phyloP scores from a whole-genome alignment of 2,113 vertebrate species.

The human region GRCh38 chr3:177853501-177854000 shows the following conservation, averaged over 20 bases:
- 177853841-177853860: not conserved
- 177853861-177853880: not conserved
- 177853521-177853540: not conserved
- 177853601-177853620: not conserved
- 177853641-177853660: not conserved
- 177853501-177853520: not conserved
- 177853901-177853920: constrained; percentile 30
- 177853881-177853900: not conserved
- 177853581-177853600: not conserved
- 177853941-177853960: not conserved
- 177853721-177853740: not conserved
- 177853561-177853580: not conserved
- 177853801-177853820: not conserved
- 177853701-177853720: not conserved
- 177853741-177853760: not conserved
- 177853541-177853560: not conserved
- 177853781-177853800: not conserved
- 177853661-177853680: not conserved
- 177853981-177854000: constrained; percentile 8
- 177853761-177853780: not conserved
- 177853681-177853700: not conserved
- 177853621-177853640: not conserved
- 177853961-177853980: not conserved
- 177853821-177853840: not conserved
- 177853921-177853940: not conserved